Evolutionary conservation across 2,888 invertebrate genomes (phyloP).

Genomic region (Rugalucina vietnamica): DNA sequence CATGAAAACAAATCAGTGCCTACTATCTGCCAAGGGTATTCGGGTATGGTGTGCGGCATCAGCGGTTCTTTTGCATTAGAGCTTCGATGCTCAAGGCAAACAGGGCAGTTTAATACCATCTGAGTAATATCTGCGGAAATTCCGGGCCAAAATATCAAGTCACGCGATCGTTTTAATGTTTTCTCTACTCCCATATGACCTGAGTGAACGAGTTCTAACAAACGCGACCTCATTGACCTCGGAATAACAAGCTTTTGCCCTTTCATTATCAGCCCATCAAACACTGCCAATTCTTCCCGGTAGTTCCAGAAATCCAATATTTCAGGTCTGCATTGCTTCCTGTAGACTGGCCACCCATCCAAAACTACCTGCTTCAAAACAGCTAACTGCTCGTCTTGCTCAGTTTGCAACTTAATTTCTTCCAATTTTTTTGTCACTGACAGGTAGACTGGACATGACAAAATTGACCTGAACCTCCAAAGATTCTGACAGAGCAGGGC

Average conservation of each 20-base stretch:
- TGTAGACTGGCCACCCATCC: slow-evolving; percentile 33
- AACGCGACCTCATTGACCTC: slow-evolving; percentile 27
- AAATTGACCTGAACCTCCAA: slow-evolving; percentile 6
- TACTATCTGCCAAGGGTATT: slow-evolving; percentile 54
- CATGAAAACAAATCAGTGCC: slow-evolving; percentile 56
- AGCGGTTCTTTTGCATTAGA: slow-evolving; percentile 60
- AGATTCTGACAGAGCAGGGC: slow-evolving; percentile 1
- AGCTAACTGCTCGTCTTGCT: neutral
- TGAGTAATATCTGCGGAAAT: slow-evolving; percentile 52
- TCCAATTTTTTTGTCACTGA: slow-evolving; percentile 19
- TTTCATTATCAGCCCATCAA: slow-evolving; percentile 40
- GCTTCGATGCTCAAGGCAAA: slow-evolving; percentile 38
- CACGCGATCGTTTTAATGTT: slow-evolving; percentile 38
- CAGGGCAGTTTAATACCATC: slow-evolving; percentile 43
- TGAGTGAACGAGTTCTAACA: slow-evolving; percentile 54
- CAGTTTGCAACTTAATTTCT: slow-evolving; percentile 17
- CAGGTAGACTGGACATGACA: neutral
- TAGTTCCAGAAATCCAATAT: slow-evolving; percentile 22
- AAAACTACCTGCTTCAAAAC: slow-evolving; percentile 18
- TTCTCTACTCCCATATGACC: slow-evolving; percentile 64
- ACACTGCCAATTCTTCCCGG: slow-evolving; percentile 36
- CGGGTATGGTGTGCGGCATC: slow-evolving; percentile 35
- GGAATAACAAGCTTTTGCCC: slow-evolving; percentile 51
- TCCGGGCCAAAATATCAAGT: slow-evolving; percentile 62
- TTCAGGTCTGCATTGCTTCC: neutral